Percentiles rank a stretch among this genome's conserved stretches.
Evolutionary conservation across 2,888 invertebrate species (phyloP).

Genomic region (Drosophila paracracens): DNA sequence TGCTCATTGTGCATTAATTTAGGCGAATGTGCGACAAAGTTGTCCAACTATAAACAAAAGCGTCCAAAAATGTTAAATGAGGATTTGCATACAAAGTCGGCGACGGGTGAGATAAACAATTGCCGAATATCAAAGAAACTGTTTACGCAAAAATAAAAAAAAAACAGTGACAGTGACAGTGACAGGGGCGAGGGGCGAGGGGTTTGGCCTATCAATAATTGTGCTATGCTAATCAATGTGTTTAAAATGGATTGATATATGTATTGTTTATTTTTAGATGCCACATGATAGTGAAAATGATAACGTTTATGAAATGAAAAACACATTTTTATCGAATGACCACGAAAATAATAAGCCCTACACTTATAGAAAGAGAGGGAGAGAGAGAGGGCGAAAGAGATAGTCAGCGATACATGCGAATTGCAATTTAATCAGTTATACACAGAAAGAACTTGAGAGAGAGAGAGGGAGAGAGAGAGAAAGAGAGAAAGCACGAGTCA

Average conservation of each 20-base stretch:
- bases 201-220: constrained; percentile 4
- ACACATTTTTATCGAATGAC: constrained; percentile 14
- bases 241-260: constrained; percentile 49
- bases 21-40: constrained; percentile 33
- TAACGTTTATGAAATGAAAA: constrained; percentile 23
- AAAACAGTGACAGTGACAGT: too few species aligned
- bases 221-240: constrained; percentile 51
- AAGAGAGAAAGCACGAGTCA: neutral
- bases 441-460: neutral
- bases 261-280: constrained; percentile 13
- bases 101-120: constrained; percentile 62
- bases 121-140: constrained; percentile 14
- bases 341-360: neutral
- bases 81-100: constrained; percentile 72
- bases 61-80: constrained; percentile 19
- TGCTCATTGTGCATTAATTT: constrained; percentile 50
- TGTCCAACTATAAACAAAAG: constrained; percentile 42
- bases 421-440: constrained; percentile 6
- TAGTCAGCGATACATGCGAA: neutral
- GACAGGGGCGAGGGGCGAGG: neutral
- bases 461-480: neutral
- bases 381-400: neutral
- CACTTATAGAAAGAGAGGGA: neutral
- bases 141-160: constrained; percentile 1
- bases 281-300: constrained; percentile 36